A percentile compares a stretch with the other conserved stretches of the same genome.
These are phyloP conservation scores for Acanthosepion lycidas DNA, from an alignment of 2,888 invertebrate species.

Conservation along the genomic window DNA sequence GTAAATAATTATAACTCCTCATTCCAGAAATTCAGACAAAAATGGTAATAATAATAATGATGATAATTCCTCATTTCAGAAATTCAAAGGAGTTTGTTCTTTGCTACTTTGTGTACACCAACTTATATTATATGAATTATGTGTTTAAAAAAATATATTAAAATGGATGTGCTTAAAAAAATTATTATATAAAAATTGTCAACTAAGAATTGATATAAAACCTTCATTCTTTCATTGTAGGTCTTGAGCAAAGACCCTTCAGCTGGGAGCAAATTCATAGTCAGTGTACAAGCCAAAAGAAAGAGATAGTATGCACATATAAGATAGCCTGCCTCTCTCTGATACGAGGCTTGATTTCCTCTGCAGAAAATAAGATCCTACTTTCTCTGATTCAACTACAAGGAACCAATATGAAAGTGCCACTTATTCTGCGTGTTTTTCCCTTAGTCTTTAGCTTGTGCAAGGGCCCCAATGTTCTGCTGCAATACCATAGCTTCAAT, in stretches of 20 bases:
- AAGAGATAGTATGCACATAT: background rate
- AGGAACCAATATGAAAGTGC: slow-evolving; percentile 43
- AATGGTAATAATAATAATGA: too few relatives aligned
- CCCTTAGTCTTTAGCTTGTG: slow-evolving; percentile 54
- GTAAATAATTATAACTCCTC: too few relatives aligned
- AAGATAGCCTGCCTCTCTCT: slow-evolving; percentile 43
- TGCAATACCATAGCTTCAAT: slow-evolving; percentile 59
- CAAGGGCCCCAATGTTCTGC: slow-evolving; percentile 53
- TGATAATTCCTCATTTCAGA: too few relatives aligned
- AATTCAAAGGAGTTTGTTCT: too few relatives aligned
- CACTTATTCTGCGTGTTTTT: slow-evolving; percentile 52
- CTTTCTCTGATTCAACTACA: background rate
- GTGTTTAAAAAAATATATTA: background rate
- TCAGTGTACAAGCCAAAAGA: background rate
- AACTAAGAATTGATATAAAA: background rate
- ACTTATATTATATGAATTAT: too few relatives aligned
- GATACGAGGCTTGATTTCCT: slow-evolving; percentile 44
- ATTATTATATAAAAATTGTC: too few relatives aligned
- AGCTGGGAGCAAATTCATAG: slow-evolving; percentile 34
- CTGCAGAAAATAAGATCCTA: slow-evolving; percentile 38
- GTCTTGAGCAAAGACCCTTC: background rate
- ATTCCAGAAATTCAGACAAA: too few relatives aligned
- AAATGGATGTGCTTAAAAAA: background rate
- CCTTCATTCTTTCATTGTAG: background rate
- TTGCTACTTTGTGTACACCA: too few relatives aligned